phyloP scores from a whole-genome alignment of 2,888 invertebrate species.

The Synanthedon formicaeformis region DNA sequence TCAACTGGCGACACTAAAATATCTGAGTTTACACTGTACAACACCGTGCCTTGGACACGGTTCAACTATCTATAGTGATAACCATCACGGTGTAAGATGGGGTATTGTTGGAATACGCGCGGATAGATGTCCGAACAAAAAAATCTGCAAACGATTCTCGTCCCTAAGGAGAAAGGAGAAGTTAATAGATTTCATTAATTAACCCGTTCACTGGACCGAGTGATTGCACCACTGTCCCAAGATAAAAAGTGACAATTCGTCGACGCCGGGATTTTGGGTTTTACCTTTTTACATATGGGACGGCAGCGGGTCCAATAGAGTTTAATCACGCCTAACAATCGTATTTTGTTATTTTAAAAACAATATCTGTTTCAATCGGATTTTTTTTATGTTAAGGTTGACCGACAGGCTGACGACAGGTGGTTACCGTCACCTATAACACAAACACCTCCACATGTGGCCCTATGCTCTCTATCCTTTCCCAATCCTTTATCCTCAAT shows the following conservation, averaged over 20 bases:
- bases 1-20: constrained; percentile 1
- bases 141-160: constrained; percentile 36
- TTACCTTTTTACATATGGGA: constrained; percentile 29
- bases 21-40: background rate
- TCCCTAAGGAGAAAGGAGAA: constrained; percentile 51
- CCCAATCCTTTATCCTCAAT: too few species aligned
- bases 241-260: constrained; percentile 55
- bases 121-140: constrained; percentile 47
- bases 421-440: too few species aligned
- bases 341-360: too few species aligned
- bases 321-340: constrained; percentile 5
- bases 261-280: constrained; percentile 35
- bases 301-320: constrained; percentile 21
- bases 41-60: background rate
- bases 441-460: too few species aligned
- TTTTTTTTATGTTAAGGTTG: too few species aligned
- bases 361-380: too few species aligned
- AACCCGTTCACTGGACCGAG: constrained; percentile 66
- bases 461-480: too few species aligned
- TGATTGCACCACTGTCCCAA: constrained; percentile 59
- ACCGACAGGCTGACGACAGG: too few species aligned
- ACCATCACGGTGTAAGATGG: background rate
- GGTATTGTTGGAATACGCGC: constrained; percentile 32
- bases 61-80: too few species aligned
- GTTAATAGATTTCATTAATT: constrained; percentile 71